A percentile compares a stretch with the other conserved stretches of the same genome.
phyloP scores from a whole-genome alignment of 2,888 invertebrate species.

The Synanthedon formicaeformis region DNA sequence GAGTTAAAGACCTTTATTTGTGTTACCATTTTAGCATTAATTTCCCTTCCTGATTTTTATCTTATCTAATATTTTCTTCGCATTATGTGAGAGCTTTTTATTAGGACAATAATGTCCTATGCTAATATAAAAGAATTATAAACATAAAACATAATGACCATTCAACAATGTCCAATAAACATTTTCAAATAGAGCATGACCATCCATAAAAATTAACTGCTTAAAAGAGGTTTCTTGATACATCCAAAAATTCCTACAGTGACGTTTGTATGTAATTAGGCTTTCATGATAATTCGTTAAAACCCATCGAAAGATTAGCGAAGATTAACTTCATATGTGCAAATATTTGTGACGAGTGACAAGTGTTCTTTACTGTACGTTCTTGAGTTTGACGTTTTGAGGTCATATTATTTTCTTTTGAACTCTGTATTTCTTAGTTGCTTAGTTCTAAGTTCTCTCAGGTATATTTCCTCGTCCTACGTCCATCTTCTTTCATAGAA shows the following conservation, averaged over 20 bases:
- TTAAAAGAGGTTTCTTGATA: conserved; percentile 2
- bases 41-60: too few species aligned
- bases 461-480: neutral
- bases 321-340: conserved; percentile 19
- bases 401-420: conserved; percentile 5
- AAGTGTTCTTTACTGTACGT: conserved; percentile 15
- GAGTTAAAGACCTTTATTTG: too few species aligned
- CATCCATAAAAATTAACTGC: conserved; percentile 5
- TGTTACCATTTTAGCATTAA: too few species aligned
- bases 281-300: conserved; percentile 31
- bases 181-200: neutral
- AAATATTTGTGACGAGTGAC: conserved; percentile 31
- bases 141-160: too few species aligned
- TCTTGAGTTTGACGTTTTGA: conserved; percentile 13
- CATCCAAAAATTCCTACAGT: conserved; percentile 3
- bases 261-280: conserved; percentile 13
- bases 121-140: too few species aligned
- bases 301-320: conserved; percentile 7
- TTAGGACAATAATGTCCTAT: too few species aligned
- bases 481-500: neutral
- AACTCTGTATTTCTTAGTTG: neutral
- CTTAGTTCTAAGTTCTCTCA: too few species aligned
- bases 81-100: too few species aligned
- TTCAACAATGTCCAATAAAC: too few species aligned
- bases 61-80: too few species aligned